Conservation (phyloP, 2,888 invertebrate species). For the Lydus trimaculatus region DNA sequence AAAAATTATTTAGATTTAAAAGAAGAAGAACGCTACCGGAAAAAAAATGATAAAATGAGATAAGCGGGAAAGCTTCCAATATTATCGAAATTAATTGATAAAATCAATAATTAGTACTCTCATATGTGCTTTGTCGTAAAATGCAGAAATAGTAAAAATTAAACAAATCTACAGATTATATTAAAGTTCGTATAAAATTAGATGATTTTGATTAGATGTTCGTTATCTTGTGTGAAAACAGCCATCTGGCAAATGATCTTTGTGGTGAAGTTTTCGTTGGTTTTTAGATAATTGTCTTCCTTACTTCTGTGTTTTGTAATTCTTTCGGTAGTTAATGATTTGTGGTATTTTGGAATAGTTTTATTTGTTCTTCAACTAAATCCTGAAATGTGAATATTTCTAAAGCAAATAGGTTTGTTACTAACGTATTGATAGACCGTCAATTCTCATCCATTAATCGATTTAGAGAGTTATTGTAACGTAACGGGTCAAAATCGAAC, state of each 20-base stretch:
- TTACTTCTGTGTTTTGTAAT: slow-evolving; percentile 42
- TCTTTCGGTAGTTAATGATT: slow-evolving; percentile 50
- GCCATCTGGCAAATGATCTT: slow-evolving; percentile 48
- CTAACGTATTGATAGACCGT: not conserved
- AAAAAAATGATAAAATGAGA: not conserved
- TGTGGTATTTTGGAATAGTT: slow-evolving; percentile 37
- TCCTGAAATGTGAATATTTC: slow-evolving; percentile 25
- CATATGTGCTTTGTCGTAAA: too few species aligned
- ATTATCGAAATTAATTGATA: not conserved
- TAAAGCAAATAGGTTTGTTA: not conserved
- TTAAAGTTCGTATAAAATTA: slow-evolving; percentile 34
- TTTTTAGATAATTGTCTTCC: slow-evolving; percentile 16
- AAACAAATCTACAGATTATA: not conserved
- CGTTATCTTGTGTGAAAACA: slow-evolving; percentile 46
- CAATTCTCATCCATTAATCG: not conserved
- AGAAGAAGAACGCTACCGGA: not conserved
- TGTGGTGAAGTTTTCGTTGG: slow-evolving; percentile 35
- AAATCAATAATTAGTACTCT: too few species aligned
- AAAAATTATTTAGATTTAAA: slow-evolving; percentile 13
- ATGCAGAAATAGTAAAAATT: too few species aligned
- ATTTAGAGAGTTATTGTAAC: not conserved
- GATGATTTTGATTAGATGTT: slow-evolving; percentile 41
- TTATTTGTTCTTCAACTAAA: slow-evolving; percentile 38
- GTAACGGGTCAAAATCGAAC: not conserved
- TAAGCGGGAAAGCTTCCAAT: not conserved